Evolutionary conservation across 1,140 invertebrate species (phyloP).

Genomic region (Microplitis demolitor): DNA sequence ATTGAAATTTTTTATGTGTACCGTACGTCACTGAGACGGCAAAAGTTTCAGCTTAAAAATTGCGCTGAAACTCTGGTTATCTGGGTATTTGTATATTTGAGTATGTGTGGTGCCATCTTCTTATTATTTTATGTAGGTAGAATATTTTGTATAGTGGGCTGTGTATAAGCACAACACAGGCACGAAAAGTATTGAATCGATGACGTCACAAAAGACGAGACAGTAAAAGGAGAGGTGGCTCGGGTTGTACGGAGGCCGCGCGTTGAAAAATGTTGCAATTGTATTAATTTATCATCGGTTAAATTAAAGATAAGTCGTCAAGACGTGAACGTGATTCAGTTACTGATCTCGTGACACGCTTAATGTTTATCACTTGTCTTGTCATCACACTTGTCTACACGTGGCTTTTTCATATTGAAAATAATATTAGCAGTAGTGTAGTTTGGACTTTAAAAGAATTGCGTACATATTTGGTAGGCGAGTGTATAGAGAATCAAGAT

Average conservation of each 20-base stretch:
- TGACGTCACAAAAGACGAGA: conserved; percentile 61
- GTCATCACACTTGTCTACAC: conserved; percentile 9
- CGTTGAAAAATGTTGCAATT: conserved; percentile 57
- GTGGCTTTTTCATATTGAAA: neutral
- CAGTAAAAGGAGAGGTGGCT: conserved; percentile 43
- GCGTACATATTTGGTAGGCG: conserved; percentile 10
- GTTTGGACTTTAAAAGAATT: neutral
- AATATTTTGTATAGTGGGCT: neutral
- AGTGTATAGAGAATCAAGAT: neutral
- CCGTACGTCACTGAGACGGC: too few species aligned
- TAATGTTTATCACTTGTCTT: conserved; percentile 5
- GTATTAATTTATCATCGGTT: conserved; percentile 45
- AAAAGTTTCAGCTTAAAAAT: too few species aligned
- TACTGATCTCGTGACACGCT: conserved; percentile 12
- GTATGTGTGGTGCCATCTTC: neutral
- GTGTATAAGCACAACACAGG: conserved; percentile 22
- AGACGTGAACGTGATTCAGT: conserved; percentile 13
- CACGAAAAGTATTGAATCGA: conserved; percentile 61
- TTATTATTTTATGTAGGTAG: neutral
- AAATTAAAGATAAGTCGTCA: conserved; percentile 35
- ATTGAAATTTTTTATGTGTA: too few species aligned
- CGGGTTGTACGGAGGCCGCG: conserved; percentile 36
- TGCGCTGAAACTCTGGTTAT: too few species aligned
- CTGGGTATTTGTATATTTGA: neutral
- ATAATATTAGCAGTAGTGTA: neutral